These are phyloP conservation scores for Speoplatyrhinus poulsoni DNA, from an alignment of 2,113 vertebrate genomes.

Conservation along the genomic window DNA sequence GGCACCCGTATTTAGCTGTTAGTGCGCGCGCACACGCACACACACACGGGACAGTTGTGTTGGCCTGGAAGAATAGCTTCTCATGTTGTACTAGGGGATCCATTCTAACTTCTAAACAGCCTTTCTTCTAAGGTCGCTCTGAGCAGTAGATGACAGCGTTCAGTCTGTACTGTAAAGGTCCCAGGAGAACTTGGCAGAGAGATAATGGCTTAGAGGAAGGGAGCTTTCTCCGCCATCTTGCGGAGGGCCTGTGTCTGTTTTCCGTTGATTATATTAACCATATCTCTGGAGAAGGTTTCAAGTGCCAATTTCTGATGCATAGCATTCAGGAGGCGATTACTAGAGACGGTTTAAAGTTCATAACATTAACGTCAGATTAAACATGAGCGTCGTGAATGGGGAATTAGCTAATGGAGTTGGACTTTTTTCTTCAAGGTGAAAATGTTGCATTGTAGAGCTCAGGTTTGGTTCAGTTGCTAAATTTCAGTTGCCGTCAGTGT, in stretches of 20 bases:
- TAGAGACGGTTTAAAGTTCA: not conserved
- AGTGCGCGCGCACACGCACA: slow-evolving; percentile 20
- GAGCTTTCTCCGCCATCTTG: not conserved
- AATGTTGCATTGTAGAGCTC: not conserved
- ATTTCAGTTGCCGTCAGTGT: slow-evolving; percentile 60
- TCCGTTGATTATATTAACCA: slow-evolving; percentile 12
- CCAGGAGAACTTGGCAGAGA: not conserved
- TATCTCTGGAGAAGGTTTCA: slow-evolving; percentile 15
- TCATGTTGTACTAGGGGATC: slow-evolving; percentile 9
- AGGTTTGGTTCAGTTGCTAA: slow-evolving; percentile 2
- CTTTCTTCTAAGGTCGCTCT: slow-evolving; percentile 2
- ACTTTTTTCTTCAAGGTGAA: slow-evolving; percentile 17
- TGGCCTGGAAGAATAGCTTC: slow-evolving; percentile 12
- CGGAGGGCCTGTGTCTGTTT: slow-evolving; percentile 2
- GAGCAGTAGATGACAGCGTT: slow-evolving; percentile 8
- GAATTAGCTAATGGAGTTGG: slow-evolving; percentile 6
- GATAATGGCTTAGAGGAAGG: not conserved
- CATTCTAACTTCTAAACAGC: not conserved
- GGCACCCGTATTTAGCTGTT: slow-evolving; percentile 79
- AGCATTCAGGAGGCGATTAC: not conserved
- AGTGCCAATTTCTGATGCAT: slow-evolving; percentile 64
- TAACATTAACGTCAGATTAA: not conserved
- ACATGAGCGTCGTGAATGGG: not conserved
- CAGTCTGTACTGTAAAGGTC: slow-evolving; percentile 1
- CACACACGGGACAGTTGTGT: not conserved